Evolutionary conservation across 30 jellyfish, hydroid and myxozoan species (phyloP).

Genomic region (Hydractinia echinata): DNA sequence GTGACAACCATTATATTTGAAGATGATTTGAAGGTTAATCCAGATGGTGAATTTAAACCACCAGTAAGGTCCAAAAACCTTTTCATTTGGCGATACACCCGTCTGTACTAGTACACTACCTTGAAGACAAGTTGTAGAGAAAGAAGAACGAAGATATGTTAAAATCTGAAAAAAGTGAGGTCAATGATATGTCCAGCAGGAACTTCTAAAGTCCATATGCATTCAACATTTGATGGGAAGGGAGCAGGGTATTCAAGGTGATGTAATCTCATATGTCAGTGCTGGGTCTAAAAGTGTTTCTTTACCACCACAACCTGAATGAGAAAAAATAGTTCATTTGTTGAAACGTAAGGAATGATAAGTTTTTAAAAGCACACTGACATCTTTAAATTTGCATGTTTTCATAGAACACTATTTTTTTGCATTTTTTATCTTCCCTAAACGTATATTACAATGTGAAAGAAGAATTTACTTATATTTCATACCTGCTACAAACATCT

Average conservation of each 20-base stretch:
- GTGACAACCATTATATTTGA: background rate
- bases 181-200: slow-evolving; percentile 12
- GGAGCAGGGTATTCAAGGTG: background rate
- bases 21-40: background rate
- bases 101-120: background rate
- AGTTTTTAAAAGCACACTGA: no score
- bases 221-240: background rate
- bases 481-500: background rate
- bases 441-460: no score
- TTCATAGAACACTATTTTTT: no score
- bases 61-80: background rate
- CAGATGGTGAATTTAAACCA: background rate
- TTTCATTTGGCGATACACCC: background rate
- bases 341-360: no score
- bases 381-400: no score
- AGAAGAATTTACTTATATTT: background rate
- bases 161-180: slow-evolving; percentile 6
- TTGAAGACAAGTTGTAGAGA: background rate
- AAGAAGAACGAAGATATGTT: background rate
- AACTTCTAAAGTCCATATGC: slow-evolving; percentile 9
- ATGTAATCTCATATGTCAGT: background rate
- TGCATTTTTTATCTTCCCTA: no score
- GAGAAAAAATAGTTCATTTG: no score
- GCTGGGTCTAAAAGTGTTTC: background rate
- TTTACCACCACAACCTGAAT: background rate